Evolutionary conservation across 2,113 vertebrate species (phyloP).

Genomic region (Pycnonotus jocosus): DNA sequence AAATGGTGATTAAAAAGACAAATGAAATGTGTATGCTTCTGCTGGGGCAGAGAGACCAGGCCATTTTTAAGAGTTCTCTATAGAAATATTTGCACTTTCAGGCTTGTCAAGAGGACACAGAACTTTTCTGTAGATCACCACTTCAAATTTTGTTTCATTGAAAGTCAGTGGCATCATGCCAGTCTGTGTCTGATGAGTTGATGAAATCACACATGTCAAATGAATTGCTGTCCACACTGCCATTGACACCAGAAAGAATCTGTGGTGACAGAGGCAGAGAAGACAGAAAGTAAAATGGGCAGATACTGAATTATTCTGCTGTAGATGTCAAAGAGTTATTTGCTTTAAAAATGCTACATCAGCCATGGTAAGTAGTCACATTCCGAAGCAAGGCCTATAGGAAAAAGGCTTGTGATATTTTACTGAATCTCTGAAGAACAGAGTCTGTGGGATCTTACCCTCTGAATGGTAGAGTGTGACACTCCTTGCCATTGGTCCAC

Average conservation of each 20-base stretch:
- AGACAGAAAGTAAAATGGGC: background rate
- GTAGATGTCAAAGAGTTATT: background rate
- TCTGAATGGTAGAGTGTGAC: background rate
- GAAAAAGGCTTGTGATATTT: background rate
- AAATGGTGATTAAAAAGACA: background rate
- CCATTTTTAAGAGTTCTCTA: background rate
- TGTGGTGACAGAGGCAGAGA: background rate
- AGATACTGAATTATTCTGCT: background rate
- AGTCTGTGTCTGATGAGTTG: background rate
- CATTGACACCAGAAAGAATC: background rate
- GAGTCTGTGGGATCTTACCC: background rate
- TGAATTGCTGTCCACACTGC: background rate
- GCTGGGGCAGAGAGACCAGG: background rate
- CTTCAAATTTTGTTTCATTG: background rate
- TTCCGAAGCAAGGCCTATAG: background rate
- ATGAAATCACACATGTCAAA: background rate
- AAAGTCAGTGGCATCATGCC: background rate
- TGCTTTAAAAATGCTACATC: background rate
- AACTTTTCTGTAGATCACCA: background rate
- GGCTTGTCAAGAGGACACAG: background rate
- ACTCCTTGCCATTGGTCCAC: background rate
- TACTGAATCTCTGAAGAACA: background rate
- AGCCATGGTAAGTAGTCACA: background rate
- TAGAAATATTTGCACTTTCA: background rate
- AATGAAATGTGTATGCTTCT: background rate